These are phyloP conservation scores for Meliscaeva auricollis DNA, from an alignment of 2,888 invertebrate genomes.

Conservation along the genomic window DNA sequence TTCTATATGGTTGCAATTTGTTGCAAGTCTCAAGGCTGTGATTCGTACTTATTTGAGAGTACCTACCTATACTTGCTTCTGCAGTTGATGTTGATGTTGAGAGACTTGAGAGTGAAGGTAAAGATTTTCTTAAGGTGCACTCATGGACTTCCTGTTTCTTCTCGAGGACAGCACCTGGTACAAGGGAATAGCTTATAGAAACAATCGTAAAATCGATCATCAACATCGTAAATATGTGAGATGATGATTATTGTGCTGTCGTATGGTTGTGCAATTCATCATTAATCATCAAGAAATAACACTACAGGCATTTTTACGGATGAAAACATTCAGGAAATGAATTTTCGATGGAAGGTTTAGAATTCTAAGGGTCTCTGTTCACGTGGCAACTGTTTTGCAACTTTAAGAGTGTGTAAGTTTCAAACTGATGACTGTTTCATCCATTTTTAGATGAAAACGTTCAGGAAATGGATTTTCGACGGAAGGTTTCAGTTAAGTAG, in stretches of 20 bases:
- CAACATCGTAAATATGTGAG: slow-evolving; percentile 55
- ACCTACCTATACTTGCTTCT: not conserved
- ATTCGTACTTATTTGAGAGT: not conserved
- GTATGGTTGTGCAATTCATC: slow-evolving; percentile 39
- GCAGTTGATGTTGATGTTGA: not conserved
- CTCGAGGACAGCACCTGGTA: slow-evolving; percentile 47
- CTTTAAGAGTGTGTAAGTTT: no score
- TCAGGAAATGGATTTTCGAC: no score
- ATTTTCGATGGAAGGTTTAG: slow-evolving; percentile 26
- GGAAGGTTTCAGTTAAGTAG: no score
- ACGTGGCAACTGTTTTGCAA: not conserved
- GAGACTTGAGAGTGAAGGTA: slow-evolving; percentile 4
- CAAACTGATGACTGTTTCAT: no score
- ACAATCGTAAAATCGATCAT: slow-evolving; percentile 59
- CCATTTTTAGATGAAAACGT: no score
- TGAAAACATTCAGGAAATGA: slow-evolving; percentile 52
- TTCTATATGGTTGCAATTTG: slow-evolving; percentile 48
- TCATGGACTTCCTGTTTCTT: slow-evolving; percentile 48
- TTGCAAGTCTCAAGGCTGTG: slow-evolving; percentile 49
- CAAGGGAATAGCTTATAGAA: slow-evolving; percentile 25
- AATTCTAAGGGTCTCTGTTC: not conserved
- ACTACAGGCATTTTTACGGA: slow-evolving; percentile 13
- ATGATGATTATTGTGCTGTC: slow-evolving; percentile 56
- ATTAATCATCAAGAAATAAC: slow-evolving; percentile 32
- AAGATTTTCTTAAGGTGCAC: slow-evolving; percentile 31